phyloP scores from a whole-genome alignment of 2,888 invertebrate species.

The Gasteruption jaculator region DNA sequence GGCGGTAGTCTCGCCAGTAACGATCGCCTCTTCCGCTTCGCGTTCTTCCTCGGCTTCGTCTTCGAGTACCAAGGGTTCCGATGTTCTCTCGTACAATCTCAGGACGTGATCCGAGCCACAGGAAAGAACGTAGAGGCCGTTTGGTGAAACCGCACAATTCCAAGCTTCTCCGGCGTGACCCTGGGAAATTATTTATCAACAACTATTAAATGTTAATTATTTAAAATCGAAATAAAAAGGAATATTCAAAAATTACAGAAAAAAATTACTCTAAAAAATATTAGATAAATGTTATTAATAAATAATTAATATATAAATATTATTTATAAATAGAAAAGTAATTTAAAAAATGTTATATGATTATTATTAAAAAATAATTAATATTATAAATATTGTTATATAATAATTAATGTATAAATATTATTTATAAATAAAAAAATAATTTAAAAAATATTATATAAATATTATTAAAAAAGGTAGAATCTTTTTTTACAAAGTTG shows the following conservation, averaged over 20 bases:
- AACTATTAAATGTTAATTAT: neutral
- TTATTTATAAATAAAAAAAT: neutral
- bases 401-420: neutral
- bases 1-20: conserved; percentile 67
- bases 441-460: conserved; percentile 5
- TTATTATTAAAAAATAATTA: neutral
- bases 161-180: conserved; percentile 82
- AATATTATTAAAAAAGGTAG: conserved; percentile 12
- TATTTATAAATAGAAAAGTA: no score
- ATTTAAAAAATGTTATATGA: neutral
- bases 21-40: conserved; percentile 66
- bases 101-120: conserved; percentile 87
- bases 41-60: conserved; percentile 86
- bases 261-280: conserved; percentile 3
- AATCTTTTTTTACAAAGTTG: neutral
- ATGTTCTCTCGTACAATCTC: conserved; percentile 78
- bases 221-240: no score
- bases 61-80: conserved; percentile 86
- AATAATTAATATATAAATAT: no score
- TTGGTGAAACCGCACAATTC: conserved; percentile 71
- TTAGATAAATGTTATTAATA: no score
- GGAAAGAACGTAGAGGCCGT: conserved; percentile 72
- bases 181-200: conserved; percentile 46
- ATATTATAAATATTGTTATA: neutral
- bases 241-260: neutral